Evolutionary conservation across 2,797 vertebrate genomes (phyloP).

Genomic region (Streptopelia turtur): DNA sequence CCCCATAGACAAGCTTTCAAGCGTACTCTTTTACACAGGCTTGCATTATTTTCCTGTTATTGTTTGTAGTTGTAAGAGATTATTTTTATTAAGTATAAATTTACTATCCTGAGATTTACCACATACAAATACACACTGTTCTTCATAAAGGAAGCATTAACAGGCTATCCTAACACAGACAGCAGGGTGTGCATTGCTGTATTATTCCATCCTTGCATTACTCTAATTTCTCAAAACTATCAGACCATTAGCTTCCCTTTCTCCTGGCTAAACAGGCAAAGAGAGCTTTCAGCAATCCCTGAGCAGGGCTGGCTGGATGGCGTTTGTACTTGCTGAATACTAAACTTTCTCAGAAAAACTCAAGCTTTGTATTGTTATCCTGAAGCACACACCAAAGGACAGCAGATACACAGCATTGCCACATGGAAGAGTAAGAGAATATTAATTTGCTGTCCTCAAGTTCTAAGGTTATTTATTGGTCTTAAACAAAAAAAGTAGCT

Average conservation of each 20-base stretch:
- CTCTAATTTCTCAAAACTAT: neutral
- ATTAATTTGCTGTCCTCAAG: rapidly evolving
- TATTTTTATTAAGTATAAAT: neutral
- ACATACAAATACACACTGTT: rapidly evolving
- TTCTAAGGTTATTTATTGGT: neutral
- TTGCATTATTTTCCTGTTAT: neutral
- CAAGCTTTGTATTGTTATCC: neutral
- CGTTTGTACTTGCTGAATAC: neutral
- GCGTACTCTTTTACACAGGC: neutral
- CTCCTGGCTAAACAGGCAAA: neutral
- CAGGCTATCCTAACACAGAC: neutral
- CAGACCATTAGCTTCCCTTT: neutral
- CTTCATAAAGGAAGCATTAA: neutral
- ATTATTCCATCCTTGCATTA: neutral
- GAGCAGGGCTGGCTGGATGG: rapidly evolving
- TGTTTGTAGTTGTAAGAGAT: neutral
- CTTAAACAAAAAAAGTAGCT: neutral
- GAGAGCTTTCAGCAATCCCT: neutral
- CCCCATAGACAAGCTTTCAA: neutral
- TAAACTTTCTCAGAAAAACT: neutral
- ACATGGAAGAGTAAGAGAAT: neutral
- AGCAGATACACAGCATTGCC: neutral
- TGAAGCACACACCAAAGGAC: neutral
- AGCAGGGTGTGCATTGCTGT: neutral
- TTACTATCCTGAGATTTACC: neutral